phyloP scores from a whole-genome alignment of 2,113 vertebrate genomes.

The Cheilinus undulatus region DNA sequence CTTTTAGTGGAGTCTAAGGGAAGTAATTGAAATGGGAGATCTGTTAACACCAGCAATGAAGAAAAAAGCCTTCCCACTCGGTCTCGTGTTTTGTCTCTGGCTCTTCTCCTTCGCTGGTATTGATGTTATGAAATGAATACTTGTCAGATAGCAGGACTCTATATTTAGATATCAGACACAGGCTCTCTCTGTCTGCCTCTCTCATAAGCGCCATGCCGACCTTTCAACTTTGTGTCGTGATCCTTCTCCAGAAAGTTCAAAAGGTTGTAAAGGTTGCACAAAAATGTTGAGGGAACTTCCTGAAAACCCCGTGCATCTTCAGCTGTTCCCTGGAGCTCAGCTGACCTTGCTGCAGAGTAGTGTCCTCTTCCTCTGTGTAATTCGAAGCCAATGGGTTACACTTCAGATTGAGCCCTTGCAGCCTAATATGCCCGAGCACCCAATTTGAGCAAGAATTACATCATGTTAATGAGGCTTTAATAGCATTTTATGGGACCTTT shows the following conservation, averaged over 20 bases:
- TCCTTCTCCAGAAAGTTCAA: not conserved
- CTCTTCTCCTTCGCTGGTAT: not conserved
- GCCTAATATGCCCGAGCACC: not conserved
- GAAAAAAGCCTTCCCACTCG: not conserved
- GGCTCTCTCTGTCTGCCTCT: not conserved
- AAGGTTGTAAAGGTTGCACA: not conserved
- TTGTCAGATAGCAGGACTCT: slow-evolving; percentile 29
- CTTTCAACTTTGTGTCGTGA: slow-evolving; percentile 8
- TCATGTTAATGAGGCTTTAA: not conserved
- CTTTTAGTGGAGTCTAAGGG: not conserved
- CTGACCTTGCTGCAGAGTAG: not conserved
- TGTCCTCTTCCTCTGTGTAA: not conserved
- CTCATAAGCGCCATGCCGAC: slow-evolving; percentile 14
- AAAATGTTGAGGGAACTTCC: not conserved
- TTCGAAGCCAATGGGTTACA: not conserved
- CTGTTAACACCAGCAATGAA: not conserved
- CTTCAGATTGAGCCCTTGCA: not conserved
- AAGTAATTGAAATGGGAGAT: slow-evolving; percentile 19
- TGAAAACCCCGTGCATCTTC: not conserved
- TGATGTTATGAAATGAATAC: slow-evolving; percentile 50
- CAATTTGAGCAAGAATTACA: not conserved
- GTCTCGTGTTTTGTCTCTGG: not conserved
- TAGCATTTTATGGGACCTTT: not conserved
- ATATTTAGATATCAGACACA: slow-evolving; percentile 30
- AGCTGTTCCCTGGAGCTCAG: not conserved